Conservation (phyloP, 2,888 invertebrate species). For the Ferdinandea cuprea region DNA sequence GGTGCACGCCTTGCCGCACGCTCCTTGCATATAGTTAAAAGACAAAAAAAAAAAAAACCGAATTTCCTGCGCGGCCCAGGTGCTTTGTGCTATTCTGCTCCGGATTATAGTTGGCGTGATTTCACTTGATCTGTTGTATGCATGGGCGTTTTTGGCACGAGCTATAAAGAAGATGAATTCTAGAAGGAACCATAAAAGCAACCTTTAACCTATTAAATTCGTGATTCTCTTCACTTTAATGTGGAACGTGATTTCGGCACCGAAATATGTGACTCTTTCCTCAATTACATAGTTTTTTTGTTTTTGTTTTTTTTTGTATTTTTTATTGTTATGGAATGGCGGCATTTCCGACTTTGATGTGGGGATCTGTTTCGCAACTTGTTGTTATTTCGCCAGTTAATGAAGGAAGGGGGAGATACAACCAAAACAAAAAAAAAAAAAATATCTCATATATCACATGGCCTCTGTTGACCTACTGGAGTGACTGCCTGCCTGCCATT, state of each 20-base stretch:
- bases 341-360: constrained; percentile 55
- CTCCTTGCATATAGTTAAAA: constrained; percentile 22
- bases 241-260: constrained; percentile 56
- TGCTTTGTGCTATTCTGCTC: constrained; percentile 50
- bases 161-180: constrained; percentile 19
- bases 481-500: constrained; percentile 6
- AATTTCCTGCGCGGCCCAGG: constrained; percentile 30
- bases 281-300: constrained; percentile 13
- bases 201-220: constrained; percentile 25
- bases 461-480: constrained; percentile 63
- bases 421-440: constrained; percentile 20
- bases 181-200: neutral
- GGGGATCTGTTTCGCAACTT: constrained; percentile 57
- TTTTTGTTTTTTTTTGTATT: constrained; percentile 3
- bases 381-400: constrained; percentile 17
- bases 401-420: neutral
- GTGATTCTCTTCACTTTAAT: constrained; percentile 10
- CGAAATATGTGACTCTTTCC: constrained; percentile 12
- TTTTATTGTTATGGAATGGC: constrained; percentile 13
- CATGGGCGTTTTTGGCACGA: constrained; percentile 68
- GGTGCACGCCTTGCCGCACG: constrained; percentile 15
- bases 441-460: constrained; percentile 65
- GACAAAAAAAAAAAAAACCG: no score
- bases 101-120: constrained; percentile 61
- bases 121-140: constrained; percentile 62